Conservation (phyloP, 2,113 vertebrate genomes). For the Poeciliopsis occidentalis region DNA sequence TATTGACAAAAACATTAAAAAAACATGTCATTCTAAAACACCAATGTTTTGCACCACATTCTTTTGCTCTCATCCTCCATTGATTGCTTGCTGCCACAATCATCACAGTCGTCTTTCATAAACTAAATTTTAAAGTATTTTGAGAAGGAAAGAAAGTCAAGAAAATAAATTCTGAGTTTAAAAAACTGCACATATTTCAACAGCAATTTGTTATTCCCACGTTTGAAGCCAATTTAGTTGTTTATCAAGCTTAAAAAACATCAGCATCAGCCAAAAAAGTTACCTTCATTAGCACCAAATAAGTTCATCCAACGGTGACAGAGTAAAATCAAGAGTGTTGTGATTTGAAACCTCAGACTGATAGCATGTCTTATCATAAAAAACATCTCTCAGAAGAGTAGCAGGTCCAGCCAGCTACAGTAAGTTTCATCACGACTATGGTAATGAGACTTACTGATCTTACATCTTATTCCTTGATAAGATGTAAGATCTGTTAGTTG, state of each 20-base stretch:
- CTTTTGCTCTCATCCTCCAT: not conserved
- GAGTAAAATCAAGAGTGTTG: conserved; percentile 8
- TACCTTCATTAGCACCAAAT: not conserved
- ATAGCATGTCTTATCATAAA: not conserved
- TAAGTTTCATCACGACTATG: not conserved
- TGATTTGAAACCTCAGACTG: not conserved
- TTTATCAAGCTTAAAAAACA: not conserved
- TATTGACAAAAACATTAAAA: not conserved
- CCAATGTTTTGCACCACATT: not conserved
- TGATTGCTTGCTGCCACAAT: not conserved
- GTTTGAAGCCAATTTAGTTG: not conserved
- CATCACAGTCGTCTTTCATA: not conserved
- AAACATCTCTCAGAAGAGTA: not conserved
- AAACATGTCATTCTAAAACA: not conserved
- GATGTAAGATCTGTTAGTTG: not conserved
- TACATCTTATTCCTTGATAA: not conserved
- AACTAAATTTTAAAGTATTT: not conserved
- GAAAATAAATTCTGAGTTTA: not conserved
- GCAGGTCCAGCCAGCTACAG: not conserved
- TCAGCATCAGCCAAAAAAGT: not conserved
- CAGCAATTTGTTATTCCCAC: not conserved
- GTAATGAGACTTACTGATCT: too few species aligned
- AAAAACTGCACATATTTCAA: not conserved
- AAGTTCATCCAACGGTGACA: not conserved
- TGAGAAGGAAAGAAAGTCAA: not conserved